Base-by-base conservation (phyloP, 2,888 invertebrate species). In the Mimachlamys varia region DNA sequence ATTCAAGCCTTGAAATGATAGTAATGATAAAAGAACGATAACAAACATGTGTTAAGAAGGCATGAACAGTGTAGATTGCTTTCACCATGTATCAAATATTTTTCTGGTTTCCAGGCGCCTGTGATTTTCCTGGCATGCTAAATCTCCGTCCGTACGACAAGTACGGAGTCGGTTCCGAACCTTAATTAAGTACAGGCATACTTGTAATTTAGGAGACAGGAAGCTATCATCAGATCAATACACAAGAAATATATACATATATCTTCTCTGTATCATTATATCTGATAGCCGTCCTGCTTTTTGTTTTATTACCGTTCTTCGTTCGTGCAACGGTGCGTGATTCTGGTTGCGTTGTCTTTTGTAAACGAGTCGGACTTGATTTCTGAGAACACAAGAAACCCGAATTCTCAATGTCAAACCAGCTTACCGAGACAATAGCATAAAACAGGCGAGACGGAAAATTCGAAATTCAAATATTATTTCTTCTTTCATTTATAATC, bases 231-330 rank as follows among this genome's bases (percentile, higher is more conserved):
- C 33, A 76, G 33, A 76, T 76, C 76, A 33, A 76, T 76, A 76
- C 0, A 0, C 22, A 58, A 53, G n/a, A 10, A 58, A 58, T n/a
- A 76, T 10, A 22, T 62, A 27, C 12, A 76, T 27, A n/a, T 62
- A 15, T n/a, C n/a, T n/a, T n/a, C n/a, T n/a, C 76, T 76, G 10
- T 76, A 76, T 76, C 76, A 76, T 76, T 76, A 76, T 27, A 76
- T 76, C 76, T 76, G 76, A 76, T 76, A 76, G 76, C 33, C 76
- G 33, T 0, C 44, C 33, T 33, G 76, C 13, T 22, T 76, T 76
- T 76, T 76, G 76, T 76, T 76, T 76, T 33, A 76, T 76, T 22
- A 27, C 76, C 13, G 27, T 33, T 7, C 7, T 76, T 33, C 58
- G 27, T 15, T 33, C 33, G 76, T 76, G 76, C 76, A 27, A 33